These are phyloP conservation scores for Phymastichus coffea DNA, from an alignment of 1,140 invertebrate genomes.

Conservation along the genomic window DNA sequence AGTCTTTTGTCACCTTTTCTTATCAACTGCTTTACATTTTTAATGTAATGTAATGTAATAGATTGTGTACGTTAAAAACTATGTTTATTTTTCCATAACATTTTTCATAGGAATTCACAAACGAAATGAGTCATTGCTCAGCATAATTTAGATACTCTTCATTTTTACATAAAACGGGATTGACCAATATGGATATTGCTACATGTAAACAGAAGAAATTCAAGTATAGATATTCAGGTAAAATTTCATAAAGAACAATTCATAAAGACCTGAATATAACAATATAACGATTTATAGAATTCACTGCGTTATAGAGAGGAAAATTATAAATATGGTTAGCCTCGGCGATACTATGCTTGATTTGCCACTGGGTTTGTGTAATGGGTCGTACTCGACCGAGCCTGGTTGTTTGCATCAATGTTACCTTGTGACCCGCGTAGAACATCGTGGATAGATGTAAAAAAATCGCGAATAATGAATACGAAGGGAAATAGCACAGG, in stretches of 20 bases:
- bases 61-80: conserved; percentile 39
- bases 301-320: too few relatives aligned
- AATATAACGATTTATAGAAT: too few relatives aligned
- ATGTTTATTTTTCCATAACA: conserved; percentile 36
- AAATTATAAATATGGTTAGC: too few relatives aligned
- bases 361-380: too few relatives aligned
- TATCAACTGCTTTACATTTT: conserved; percentile 44
- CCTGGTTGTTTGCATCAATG: too few relatives aligned
- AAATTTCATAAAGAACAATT: conserved; percentile 39
- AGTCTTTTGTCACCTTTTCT: conserved; percentile 35
- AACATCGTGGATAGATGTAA: too few relatives aligned
- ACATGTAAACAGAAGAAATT: conserved; percentile 42
- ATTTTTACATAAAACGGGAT: conserved; percentile 23
- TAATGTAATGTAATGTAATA: conserved; percentile 50
- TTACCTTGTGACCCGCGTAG: too few relatives aligned
- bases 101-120: conserved; percentile 29
- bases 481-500: too few relatives aligned
- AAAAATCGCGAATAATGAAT: too few relatives aligned
- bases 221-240: conserved; percentile 36
- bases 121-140: conserved; percentile 30
- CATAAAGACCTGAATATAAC: conserved; percentile 49
- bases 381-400: too few relatives aligned
- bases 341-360: too few relatives aligned
- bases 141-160: conserved; percentile 16
- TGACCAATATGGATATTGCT: conserved; percentile 33